Conservation (phyloP, 2,888 invertebrate genomes). For the Tridacna crocea region DNA sequence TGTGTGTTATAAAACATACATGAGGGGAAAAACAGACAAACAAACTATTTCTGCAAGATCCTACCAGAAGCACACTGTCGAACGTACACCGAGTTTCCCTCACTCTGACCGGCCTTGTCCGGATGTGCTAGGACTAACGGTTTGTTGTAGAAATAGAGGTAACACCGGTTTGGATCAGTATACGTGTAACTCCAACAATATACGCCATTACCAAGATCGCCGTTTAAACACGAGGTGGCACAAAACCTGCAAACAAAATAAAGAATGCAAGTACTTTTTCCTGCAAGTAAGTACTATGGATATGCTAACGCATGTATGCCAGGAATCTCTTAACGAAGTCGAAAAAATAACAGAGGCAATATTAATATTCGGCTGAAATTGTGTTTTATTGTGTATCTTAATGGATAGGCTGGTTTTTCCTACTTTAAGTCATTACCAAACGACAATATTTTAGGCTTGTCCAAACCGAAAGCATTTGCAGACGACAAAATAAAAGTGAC, state of each 20-base stretch:
- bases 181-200: slow-evolving; percentile 54
- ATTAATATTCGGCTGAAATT: not conserved
- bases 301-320: no score
- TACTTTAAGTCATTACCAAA: no score
- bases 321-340: no score
- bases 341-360: no score
- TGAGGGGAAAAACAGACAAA: not conserved
- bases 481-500: no score
- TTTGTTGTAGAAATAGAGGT: slow-evolving; percentile 47
- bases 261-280: no score
- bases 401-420: no score
- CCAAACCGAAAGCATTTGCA: no score
- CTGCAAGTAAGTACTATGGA: no score
- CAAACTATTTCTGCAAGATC: not conserved
- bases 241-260: slow-evolving; percentile 46
- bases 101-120: slow-evolving; percentile 34
- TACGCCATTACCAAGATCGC: slow-evolving; percentile 40
- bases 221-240: slow-evolving; percentile 32
- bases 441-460: no score
- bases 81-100: slow-evolving; percentile 40
- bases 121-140: slow-evolving; percentile 37
- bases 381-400: not conserved
- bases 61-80: slow-evolving; percentile 46
- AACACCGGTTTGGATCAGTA: slow-evolving; percentile 22
- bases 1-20: no score